Evolutionary conservation across 2,797 vertebrate species (phyloP).

Genomic region (Tachyglossus aculeatus): DNA sequence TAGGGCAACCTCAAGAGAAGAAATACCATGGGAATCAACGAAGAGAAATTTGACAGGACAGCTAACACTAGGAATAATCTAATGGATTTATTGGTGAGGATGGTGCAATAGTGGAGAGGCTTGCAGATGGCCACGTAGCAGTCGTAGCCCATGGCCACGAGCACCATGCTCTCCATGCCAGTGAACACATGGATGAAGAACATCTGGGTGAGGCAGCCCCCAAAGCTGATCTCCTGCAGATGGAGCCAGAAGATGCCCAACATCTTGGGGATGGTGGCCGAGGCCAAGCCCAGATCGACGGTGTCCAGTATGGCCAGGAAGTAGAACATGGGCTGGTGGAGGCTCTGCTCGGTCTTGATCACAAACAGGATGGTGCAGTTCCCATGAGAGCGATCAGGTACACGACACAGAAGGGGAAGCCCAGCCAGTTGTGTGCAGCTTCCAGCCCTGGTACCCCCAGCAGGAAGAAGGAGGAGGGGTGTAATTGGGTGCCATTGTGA

Average conservation of each 20-base stretch:
- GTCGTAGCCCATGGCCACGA: conserved; percentile 73
- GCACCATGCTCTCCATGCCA: conserved; percentile 65
- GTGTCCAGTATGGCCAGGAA: conserved; percentile 67
- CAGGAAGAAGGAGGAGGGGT: conserved; percentile 62
- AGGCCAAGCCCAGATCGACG: conserved; percentile 67
- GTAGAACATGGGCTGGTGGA: conserved; percentile 77
- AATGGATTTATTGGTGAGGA: conserved; percentile 60
- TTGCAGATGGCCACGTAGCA: conserved; percentile 69
- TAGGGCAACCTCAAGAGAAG: conserved; percentile 35
- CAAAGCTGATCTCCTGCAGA: conserved; percentile 21
- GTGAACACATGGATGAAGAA: conserved; percentile 71
- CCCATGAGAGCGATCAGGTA: conserved; percentile 61
- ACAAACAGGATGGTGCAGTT: conserved; percentile 56
- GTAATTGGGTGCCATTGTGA: conserved; percentile 6
- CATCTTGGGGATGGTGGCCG: conserved; percentile 27
- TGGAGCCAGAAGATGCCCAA: conserved; percentile 31
- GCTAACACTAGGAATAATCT: conserved; percentile 4
- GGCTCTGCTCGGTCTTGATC: conserved; percentile 55
- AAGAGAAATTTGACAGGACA: conserved; percentile 22
- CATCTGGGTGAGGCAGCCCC: conserved; percentile 65
- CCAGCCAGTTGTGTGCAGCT: conserved; percentile 3
- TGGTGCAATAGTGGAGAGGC: conserved; percentile 62
- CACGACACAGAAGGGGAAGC: conserved; percentile 43
- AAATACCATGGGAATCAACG: conserved; percentile 19
- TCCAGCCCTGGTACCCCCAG: conserved; percentile 75